Conservation (phyloP, 2,113 vertebrate species). For the Anas platyrhynchos region DNA sequence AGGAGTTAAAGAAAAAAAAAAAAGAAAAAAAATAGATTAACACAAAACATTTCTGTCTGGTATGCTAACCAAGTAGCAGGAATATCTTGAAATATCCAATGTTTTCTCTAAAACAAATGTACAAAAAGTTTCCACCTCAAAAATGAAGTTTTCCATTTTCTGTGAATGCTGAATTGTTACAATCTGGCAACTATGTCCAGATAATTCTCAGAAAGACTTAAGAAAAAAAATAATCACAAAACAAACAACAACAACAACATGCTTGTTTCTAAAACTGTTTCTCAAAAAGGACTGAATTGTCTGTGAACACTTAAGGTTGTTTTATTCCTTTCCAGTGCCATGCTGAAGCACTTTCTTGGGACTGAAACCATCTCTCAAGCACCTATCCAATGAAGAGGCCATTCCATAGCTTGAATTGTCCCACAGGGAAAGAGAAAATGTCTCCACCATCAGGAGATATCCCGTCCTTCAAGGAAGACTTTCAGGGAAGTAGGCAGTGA, state of each 20-base stretch:
- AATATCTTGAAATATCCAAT: not conserved
- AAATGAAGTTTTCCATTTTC: not conserved
- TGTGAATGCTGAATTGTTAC: not conserved
- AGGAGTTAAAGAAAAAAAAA: not conserved
- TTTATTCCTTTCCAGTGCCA: not conserved
- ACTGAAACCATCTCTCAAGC: not conserved
- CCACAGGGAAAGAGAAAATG: not conserved
- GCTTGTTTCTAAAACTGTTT: not conserved
- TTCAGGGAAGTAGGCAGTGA: not conserved
- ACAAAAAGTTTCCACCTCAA: not conserved
- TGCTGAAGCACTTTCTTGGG: not conserved
- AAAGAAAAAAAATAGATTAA: not conserved
- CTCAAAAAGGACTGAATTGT: not conserved
- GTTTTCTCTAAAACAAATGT: not conserved
- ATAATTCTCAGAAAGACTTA: not conserved
- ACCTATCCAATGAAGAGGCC: not conserved
- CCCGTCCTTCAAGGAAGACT: not conserved
- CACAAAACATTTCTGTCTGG: not conserved
- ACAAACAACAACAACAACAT: too few species aligned
- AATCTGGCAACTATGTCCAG: not conserved
- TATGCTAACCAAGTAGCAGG: not conserved
- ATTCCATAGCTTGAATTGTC: not conserved
- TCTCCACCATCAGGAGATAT: not conserved
- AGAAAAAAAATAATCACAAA: too few species aligned
- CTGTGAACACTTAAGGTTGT: accelerated